Evolutionary conservation across 2,888 invertebrate species (phyloP).

Genomic region (Drosophila ezoana): DNA sequence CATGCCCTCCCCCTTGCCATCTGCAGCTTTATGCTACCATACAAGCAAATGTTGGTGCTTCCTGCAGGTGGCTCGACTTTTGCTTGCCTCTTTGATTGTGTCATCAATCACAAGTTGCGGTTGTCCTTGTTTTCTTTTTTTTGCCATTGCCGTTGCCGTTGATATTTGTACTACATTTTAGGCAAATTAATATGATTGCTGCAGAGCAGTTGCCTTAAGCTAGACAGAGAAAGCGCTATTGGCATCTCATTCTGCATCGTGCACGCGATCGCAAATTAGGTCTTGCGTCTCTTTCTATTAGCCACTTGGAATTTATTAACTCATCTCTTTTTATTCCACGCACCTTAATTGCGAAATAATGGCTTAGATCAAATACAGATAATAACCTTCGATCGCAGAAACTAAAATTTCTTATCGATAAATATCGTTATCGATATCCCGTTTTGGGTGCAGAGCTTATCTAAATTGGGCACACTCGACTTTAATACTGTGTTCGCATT

Average conservation of each 20-base stretch:
- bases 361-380: too few relatives aligned
- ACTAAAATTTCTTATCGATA: too few relatives aligned
- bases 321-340: neutral
- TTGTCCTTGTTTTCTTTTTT: constrained; percentile 17
- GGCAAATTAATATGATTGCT: constrained; percentile 59
- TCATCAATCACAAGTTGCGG: constrained; percentile 70
- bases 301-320: neutral
- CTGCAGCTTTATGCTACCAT: neutral
- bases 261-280: constrained; percentile 33
- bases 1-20: constrained; percentile 5
- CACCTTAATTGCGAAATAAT: too few relatives aligned
- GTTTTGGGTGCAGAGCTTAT: too few relatives aligned
- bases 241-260: constrained; percentile 33
- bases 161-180: constrained; percentile 61
- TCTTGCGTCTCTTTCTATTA: constrained; percentile 8
- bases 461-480: neutral
- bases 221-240: constrained; percentile 5
- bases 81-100: constrained; percentile 55
- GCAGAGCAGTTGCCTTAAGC: constrained; percentile 4
- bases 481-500: neutral
- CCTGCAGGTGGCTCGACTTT: constrained; percentile 21
- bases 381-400: too few relatives aligned
- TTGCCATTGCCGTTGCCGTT: neutral
- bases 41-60: constrained; percentile 11
- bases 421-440: too few relatives aligned